These are phyloP conservation scores for Balaeniceps rex DNA, from an alignment of 2,113 vertebrate genomes.

Conservation along the genomic window DNA sequence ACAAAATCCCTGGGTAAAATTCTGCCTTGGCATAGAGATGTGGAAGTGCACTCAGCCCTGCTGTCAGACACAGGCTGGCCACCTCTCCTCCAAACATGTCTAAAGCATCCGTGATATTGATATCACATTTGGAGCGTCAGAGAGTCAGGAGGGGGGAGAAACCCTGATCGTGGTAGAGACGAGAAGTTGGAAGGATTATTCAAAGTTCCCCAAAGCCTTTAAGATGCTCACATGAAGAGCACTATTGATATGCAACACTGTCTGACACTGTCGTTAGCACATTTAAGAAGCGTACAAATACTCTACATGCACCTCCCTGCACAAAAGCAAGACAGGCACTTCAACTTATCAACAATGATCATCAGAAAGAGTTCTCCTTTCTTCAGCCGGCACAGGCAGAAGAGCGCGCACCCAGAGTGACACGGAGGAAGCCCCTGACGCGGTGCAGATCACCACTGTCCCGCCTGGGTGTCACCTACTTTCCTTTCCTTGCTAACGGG, in stretches of 20 bases:
- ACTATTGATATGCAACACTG: not conserved
- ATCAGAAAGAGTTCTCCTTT: not conserved
- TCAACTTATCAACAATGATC: not conserved
- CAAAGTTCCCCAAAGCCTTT: not conserved
- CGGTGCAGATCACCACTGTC: not conserved
- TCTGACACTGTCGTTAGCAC: not conserved
- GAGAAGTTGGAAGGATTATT: not conserved
- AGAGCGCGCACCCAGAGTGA: not conserved
- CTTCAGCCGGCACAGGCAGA: not conserved
- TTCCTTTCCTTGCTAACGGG: not conserved
- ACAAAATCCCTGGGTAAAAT: not conserved
- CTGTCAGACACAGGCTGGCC: not conserved
- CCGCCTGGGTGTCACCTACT: not conserved
- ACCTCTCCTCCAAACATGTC: not conserved
- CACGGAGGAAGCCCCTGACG: not conserved
- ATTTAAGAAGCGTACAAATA: not conserved
- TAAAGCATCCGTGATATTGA: not conserved
- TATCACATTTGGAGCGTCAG: not conserved
- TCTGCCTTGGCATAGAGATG: not conserved
- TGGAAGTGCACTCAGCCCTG: not conserved
- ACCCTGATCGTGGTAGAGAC: rapidly evolving
- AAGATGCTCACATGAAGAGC: not conserved
- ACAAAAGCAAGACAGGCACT: not conserved
- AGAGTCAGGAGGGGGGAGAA: not conserved
- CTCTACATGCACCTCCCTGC: not conserved